A percentile compares a stretch with the other conserved stretches of the same genome.
Conservation (phyloP, 2,113 vertebrate genomes). For the Egretta garzetta region DNA sequence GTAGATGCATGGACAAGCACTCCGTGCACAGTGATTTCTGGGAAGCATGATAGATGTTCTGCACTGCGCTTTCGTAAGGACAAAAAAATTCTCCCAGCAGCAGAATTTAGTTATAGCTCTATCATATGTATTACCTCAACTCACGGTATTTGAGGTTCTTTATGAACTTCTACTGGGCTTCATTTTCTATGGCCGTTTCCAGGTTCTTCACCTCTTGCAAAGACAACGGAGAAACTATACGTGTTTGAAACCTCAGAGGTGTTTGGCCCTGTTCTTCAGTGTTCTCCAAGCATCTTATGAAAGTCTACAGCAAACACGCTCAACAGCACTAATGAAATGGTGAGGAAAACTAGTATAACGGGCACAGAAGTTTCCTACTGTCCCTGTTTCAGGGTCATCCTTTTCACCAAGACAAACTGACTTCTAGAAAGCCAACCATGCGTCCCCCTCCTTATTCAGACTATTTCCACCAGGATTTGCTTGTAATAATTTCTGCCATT, state of each 20-base stretch:
- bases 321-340: not conserved
- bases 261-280: not conserved
- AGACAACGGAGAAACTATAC: rapidly evolving
- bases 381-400: too few species aligned
- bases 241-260: not conserved
- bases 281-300: not conserved
- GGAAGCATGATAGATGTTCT: rapidly evolving
- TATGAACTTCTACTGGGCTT: not conserved
- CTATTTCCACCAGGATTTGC: not conserved
- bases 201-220: not conserved
- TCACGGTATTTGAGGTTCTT: not conserved
- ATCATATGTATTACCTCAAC: not conserved
- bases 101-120: not conserved
- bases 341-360: not conserved
- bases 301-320: not conserved
- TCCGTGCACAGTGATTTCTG: not conserved
- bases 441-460: not conserved
- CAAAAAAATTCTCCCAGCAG: not conserved
- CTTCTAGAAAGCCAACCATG: not conserved
- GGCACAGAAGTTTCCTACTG: not conserved
- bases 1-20: not conserved
- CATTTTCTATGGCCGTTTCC: rapidly evolving
- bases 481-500: not conserved
- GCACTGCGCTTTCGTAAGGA: not conserved
- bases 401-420: not conserved